Base-by-base conservation (phyloP, 2,888 invertebrate species). In the Helobdella robusta region DNA sequence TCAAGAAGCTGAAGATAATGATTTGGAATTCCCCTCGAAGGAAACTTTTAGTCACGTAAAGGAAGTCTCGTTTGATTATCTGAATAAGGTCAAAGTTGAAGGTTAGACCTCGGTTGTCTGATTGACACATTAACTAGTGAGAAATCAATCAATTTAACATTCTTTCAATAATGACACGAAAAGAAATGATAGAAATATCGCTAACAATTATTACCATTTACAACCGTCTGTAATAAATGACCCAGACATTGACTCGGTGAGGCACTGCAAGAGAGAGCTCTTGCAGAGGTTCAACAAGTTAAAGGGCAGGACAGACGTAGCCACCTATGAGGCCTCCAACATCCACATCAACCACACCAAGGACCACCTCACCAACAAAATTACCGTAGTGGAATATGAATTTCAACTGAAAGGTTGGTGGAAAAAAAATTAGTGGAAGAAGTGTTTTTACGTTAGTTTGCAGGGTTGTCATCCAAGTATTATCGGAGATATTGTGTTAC, bases 361-460 rank as follows among this genome's bases (percentile, higher is more conserved):
- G 34, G 44, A 62, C 20, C 62, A 62, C 50, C 32, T 62, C n/a
- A 32, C 62, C 32, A 50, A 62, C 34, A 46, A 62, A n/a, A 1
- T 62, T n/a, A 20, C 28, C 20, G 62, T 62, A n/a, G 50, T 50
- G 18, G 62, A 62, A 15, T 62, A 62, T n/a, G 62, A 62, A 35
- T 46, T 62, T 15, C 50, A 50, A 34, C 34, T 62, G 30, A 50
- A 30, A 48, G 62, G 62, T 62, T 35, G 4, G 34, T 25, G 5
- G 34, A 40, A 15, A 15, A 40, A n/a, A 15, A 11, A 40, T 40
- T 40, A 15, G 11, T 40, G 44, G n/a, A n/a, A 56, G 18, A 56
- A 23, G 2, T 28, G 28, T 25, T n/a, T 56, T 25, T 4, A 30
- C 32, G 56, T 2, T 56, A 25, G 15, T 25, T 30, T n/a, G 28